Percentiles rank a stretch among this genome's conserved stretches.
These are phyloP conservation scores for Clarias fuscus DNA, from an alignment of 2,797 vertebrate genomes.

Conservation along the genomic window DNA sequence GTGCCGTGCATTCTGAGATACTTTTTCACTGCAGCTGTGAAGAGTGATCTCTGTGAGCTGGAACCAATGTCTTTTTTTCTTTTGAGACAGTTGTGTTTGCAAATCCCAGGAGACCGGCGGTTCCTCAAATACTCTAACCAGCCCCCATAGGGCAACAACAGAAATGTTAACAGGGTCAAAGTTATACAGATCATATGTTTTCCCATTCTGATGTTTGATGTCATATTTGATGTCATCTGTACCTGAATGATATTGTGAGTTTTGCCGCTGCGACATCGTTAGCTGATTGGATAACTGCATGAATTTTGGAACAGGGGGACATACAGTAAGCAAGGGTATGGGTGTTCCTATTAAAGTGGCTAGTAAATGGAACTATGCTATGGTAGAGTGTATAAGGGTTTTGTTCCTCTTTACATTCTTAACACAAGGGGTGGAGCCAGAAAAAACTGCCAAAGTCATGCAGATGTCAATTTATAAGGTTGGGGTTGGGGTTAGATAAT, in stretches of 20 bases:
- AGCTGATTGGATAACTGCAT: neutral
- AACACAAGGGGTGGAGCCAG: too few relatives aligned
- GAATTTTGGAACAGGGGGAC: neutral
- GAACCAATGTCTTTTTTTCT: neutral
- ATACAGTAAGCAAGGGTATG: neutral
- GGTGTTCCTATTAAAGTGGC: neutral
- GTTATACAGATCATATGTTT: neutral
- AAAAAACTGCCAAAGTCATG: too few relatives aligned
- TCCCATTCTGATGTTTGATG: neutral
- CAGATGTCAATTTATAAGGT: too few relatives aligned
- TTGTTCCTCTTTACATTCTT: neutral
- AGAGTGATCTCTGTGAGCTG: neutral
- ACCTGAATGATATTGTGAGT: neutral
- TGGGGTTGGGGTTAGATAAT: too few relatives aligned
- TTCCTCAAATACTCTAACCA: neutral
- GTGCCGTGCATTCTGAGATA: neutral
- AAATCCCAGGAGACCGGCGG: neutral
- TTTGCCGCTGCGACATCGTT: neutral
- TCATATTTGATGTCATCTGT: neutral
- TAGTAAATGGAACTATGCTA: neutral
- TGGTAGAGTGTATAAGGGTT: neutral
- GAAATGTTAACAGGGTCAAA: neutral
- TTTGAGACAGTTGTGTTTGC: neutral
- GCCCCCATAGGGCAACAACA: neutral
- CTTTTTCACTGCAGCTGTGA: neutral